A percentile compares a stretch with the other conserved stretches of the same genome.
Evolutionary conservation across 1,140 invertebrate genomes (phyloP).

Genomic region (Pristionchus pacificus): DNA sequence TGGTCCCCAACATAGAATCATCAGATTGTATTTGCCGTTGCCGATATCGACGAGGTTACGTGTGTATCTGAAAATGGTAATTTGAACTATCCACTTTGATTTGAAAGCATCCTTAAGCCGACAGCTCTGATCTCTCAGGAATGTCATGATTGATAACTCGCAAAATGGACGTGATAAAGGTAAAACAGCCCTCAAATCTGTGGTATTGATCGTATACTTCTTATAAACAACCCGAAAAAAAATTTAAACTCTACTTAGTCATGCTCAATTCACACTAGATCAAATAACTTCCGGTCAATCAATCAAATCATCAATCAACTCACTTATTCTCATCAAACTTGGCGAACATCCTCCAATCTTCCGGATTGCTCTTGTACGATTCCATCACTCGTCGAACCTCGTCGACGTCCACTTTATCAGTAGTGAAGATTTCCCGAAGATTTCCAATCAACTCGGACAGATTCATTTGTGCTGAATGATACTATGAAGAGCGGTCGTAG

Average conservation of each 20-base stretch:
- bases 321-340: constrained; percentile 88
- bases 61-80: constrained; percentile 72
- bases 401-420: constrained; percentile 27
- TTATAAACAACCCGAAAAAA: too few species aligned
- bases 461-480: too few species aligned
- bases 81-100: constrained; percentile 7
- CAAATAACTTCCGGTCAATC: too few species aligned
- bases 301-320: too few species aligned
- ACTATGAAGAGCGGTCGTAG: too few species aligned
- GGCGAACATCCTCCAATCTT: constrained; percentile 88
- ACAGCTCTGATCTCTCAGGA: too few species aligned
- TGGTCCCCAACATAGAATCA: constrained; percentile 92
- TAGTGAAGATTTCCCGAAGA: constrained; percentile 28
- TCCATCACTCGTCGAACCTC: constrained; percentile 24
- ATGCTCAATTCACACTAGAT: too few species aligned
- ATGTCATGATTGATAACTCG: too few species aligned
- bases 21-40: constrained; percentile 93
- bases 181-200: too few species aligned
- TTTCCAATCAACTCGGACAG: constrained; percentile 29
- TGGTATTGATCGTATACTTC: too few species aligned
- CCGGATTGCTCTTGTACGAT: constrained; percentile 76
- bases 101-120: constrained; percentile 11
- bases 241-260: too few species aligned
- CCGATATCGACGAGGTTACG: constrained; percentile 84
- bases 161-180: too few species aligned